Conservation (phyloP, 2,113 vertebrate species). For the Cricetomys ansorgei region DNA sequence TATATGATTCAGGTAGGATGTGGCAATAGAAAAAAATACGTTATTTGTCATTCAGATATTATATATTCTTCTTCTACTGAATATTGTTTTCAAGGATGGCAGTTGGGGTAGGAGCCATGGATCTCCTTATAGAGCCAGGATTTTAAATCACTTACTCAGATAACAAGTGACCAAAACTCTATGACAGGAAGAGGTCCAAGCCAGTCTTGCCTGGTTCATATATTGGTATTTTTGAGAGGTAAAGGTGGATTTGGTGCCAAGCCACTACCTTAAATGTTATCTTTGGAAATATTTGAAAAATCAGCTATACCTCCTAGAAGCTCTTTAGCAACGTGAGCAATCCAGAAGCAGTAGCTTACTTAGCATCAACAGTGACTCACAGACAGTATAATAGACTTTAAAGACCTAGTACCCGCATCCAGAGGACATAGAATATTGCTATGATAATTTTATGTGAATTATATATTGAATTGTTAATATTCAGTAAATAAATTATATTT, state of each 20-base stretch:
- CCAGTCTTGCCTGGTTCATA: neutral
- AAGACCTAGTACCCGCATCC: neutral
- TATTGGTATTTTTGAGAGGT: neutral
- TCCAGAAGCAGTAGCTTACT: neutral
- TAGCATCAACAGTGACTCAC: neutral
- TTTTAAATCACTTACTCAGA: neutral
- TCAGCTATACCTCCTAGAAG: neutral
- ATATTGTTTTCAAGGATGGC: neutral
- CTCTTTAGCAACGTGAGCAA: neutral
- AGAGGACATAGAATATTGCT: neutral
- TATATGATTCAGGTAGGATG: neutral
- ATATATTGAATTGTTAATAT: neutral
- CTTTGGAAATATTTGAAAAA: neutral
- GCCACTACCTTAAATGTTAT: neutral
- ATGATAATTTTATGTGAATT: neutral
- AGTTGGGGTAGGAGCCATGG: neutral
- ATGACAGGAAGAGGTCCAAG: neutral
- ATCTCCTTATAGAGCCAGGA: neutral
- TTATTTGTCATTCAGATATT: slow-evolving; percentile 1
- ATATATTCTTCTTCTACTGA: neutral
- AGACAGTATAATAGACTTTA: neutral
- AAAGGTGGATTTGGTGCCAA: neutral
- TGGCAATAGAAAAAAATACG: neutral
- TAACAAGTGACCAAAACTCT: neutral
- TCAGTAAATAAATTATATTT: neutral